A percentile compares a stretch with the other conserved stretches of the same genome.
phyloP scores from a whole-genome alignment of 2,113 vertebrate species.

The Myrmecophaga tridactyla region DNA sequence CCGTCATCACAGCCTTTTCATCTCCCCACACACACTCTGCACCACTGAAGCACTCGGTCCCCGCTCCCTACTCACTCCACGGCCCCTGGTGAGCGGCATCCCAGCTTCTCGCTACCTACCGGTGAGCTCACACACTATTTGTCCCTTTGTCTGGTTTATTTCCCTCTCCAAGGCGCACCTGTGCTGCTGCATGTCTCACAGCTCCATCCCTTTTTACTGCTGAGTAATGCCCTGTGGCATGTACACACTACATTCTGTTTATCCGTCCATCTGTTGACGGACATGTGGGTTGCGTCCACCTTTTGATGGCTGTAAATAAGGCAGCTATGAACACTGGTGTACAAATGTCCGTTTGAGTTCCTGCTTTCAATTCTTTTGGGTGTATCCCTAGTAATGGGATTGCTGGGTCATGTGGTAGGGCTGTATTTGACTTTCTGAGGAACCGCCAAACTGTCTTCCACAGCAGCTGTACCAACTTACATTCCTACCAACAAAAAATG shows the following conservation, averaged over 20 bases:
- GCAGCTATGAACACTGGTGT: neutral
- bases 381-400: neutral
- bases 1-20: too few relatives aligned
- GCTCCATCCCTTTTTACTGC: neutral
- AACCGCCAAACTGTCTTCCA: neutral
- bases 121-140: too few relatives aligned
- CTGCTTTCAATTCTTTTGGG: neutral
- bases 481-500: neutral
- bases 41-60: neutral
- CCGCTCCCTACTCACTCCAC: neutral
- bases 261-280: too few relatives aligned
- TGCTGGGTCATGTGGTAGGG: neutral
- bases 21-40: too few relatives aligned
- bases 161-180: neutral
- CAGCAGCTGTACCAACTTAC: too few relatives aligned
- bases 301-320: neutral
- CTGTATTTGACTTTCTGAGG: neutral
- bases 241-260: too few relatives aligned
- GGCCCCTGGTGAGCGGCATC: too few relatives aligned
- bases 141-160: neutral
- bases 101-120: neutral
- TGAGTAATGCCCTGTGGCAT: neutral
- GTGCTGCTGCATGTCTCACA: neutral
- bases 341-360: neutral
- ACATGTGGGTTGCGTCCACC: neutral